phyloP scores from a whole-genome alignment of 2,797 vertebrate genomes.

The Gymnocypris eckloni region DNA sequence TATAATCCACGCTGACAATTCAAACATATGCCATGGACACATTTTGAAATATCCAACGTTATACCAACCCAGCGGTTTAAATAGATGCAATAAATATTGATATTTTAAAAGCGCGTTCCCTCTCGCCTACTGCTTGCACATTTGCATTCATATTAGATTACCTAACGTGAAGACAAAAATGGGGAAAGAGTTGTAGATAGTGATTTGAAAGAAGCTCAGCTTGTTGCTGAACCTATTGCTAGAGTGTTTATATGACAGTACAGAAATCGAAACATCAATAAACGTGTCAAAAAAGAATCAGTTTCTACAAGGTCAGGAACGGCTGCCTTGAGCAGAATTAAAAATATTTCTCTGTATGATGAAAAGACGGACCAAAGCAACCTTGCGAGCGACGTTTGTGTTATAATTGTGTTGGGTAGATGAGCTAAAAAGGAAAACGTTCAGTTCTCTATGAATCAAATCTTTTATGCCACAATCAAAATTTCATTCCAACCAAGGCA shows the following conservation, averaged over 20 bases:
- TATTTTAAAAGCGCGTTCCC: conserved; percentile 40
- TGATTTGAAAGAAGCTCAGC: conserved; percentile 4
- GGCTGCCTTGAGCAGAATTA: conserved; percentile 14
- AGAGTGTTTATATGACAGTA: conserved; percentile 45
- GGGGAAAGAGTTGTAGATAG: not conserved
- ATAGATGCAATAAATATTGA: conserved; percentile 54
- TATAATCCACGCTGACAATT: conserved; percentile 35
- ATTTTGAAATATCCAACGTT: conserved; percentile 41
- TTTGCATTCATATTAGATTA: conserved; percentile 63
- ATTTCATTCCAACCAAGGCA: conserved; percentile 29
- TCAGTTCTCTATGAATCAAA: conserved; percentile 21
- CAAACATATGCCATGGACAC: conserved; percentile 27
- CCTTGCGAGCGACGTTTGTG: not conserved
- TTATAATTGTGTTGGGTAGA: not conserved
- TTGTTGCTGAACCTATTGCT: conserved; percentile 9
- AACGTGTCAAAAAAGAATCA: conserved; percentile 30
- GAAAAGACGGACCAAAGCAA: not conserved
- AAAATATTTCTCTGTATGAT: conserved; percentile 5
- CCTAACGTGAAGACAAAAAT: conserved; percentile 24
- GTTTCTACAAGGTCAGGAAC: conserved; percentile 43
- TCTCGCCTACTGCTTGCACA: conserved; percentile 28
- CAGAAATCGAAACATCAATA: conserved; percentile 32
- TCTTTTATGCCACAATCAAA: conserved; percentile 52
- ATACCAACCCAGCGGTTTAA: conserved; percentile 31
- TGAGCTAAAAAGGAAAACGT: not conserved